These are phyloP conservation scores for Taenioides sp. DNA, from an alignment of 2,797 vertebrate species.

Conservation along the genomic window DNA sequence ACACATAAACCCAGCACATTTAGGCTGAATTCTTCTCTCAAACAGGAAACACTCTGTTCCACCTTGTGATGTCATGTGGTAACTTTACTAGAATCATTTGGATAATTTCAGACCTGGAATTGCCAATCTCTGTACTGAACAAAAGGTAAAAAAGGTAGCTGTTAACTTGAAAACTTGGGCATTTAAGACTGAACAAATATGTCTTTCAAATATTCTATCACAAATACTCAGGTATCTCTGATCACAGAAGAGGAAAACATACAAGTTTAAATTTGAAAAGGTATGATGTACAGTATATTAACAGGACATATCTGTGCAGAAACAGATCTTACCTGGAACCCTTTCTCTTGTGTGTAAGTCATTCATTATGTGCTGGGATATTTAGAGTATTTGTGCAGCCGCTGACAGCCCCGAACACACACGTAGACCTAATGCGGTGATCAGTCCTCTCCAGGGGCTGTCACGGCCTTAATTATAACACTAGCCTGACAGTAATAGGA, in stretches of 20 bases:
- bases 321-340: not conserved
- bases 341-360: slow-evolving; percentile 16
- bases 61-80: too few relatives aligned
- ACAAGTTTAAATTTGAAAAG: not conserved
- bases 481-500: slow-evolving; percentile 40
- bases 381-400: slow-evolving; percentile 38
- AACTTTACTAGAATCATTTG: too few relatives aligned
- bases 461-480: slow-evolving; percentile 47
- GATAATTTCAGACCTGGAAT: too few relatives aligned
- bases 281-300: not conserved
- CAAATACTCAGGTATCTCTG: not conserved
- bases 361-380: slow-evolving; percentile 35
- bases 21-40: too few relatives aligned
- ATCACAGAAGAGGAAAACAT: not conserved
- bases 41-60: too few relatives aligned
- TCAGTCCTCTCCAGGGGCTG: slow-evolving; percentile 28
- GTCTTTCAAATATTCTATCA: too few relatives aligned
- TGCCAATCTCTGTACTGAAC: too few relatives aligned
- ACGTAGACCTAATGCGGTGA: slow-evolving; percentile 41
- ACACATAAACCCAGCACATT: too few relatives aligned
- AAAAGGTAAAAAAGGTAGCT: too few relatives aligned
- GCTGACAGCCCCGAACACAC: slow-evolving; percentile 31
- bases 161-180: too few relatives aligned
- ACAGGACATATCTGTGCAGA: not conserved
- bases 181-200: too few relatives aligned